These are phyloP conservation scores for Drosophila lacertosa DNA, from an alignment of 1,140 invertebrate species.

Conservation along the genomic window DNA sequence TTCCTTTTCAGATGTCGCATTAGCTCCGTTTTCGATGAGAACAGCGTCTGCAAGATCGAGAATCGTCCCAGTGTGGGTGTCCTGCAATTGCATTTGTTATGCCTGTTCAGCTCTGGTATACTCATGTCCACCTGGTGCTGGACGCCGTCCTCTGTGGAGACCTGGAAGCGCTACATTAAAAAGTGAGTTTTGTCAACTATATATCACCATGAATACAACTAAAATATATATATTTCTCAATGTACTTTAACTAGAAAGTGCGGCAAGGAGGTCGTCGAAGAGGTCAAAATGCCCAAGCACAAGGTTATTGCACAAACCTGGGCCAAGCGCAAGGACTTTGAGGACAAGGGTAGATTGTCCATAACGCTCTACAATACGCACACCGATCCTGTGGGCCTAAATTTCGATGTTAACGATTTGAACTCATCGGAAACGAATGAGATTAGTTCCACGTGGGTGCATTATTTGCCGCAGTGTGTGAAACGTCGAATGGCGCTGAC, in stretches of 20 bases:
- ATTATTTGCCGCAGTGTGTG: conserved; percentile 93
- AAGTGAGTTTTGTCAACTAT: conserved; percentile 86
- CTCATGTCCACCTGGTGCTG: conserved; percentile 97
- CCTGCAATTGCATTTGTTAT: conserved; percentile 91
- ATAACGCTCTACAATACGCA: conserved; percentile 93
- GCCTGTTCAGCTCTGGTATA: conserved; percentile 92
- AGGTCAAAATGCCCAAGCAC: conserved; percentile 92
- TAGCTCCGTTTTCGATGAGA: conserved; percentile 85
- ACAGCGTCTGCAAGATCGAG: conserved; percentile 87
- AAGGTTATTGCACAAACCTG: conserved; percentile 96
- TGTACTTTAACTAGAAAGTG: conserved; percentile 85
- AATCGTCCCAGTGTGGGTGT: conserved; percentile 91
- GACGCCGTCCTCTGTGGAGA: conserved; percentile 91
- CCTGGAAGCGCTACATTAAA: conserved; percentile 93
- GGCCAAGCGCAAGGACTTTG: conserved; percentile 93
- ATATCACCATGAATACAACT: background rate
- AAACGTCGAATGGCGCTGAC: conserved; percentile 91
- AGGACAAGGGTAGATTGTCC: conserved; percentile 92
- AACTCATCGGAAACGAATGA: conserved; percentile 91
- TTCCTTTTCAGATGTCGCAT: conserved; percentile 86
- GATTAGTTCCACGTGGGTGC: conserved; percentile 93
- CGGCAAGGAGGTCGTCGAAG: conserved; percentile 89
- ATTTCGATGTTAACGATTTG: conserved; percentile 89
- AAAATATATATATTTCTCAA: background rate
- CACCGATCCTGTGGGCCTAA: conserved; percentile 94